Conservation (phyloP, 2,888 invertebrate genomes). For the Xylocampa areola region DNA sequence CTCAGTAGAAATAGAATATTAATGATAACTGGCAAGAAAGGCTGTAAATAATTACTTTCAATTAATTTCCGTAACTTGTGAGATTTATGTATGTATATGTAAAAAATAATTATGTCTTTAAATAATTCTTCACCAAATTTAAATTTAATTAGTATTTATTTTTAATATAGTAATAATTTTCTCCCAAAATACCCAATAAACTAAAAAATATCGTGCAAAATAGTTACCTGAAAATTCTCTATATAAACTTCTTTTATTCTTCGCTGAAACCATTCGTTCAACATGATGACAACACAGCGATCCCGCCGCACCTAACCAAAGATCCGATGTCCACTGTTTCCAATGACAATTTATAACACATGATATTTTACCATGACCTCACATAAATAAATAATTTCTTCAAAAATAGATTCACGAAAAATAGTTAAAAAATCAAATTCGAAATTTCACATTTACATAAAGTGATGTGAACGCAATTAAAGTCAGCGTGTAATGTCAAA, state of each 20-base stretch:
- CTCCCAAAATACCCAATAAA: background rate
- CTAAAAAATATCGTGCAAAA: constrained; percentile 12
- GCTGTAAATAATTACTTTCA: no score
- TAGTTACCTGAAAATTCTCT: constrained; percentile 84
- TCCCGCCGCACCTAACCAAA: constrained; percentile 75
- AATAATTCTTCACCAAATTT: no score
- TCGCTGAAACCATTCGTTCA: constrained; percentile 87
- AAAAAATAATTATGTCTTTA: no score
- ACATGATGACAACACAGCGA: constrained; percentile 82
- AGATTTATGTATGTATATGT: no score
- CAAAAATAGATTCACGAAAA: constrained; percentile 88
- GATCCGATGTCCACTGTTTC: constrained; percentile 68
- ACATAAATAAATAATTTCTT: constrained; percentile 86
- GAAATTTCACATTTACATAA: constrained; percentile 81
- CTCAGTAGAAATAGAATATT: no score
- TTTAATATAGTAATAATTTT: no score
- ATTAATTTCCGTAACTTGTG: no score
- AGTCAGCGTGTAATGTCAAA: constrained; percentile 65
- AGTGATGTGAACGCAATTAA: constrained; percentile 77
- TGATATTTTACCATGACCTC: constrained; percentile 85
- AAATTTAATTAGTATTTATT: no score
- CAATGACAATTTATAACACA: constrained; percentile 82
- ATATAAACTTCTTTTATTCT: constrained; percentile 75
- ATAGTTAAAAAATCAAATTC: constrained; percentile 85
- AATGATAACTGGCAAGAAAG: no score